A percentile compares a stretch with the other conserved stretches of the same genome.
Conservation (phyloP, 2,797 vertebrate genomes). For the Clarias fuscus region DNA sequence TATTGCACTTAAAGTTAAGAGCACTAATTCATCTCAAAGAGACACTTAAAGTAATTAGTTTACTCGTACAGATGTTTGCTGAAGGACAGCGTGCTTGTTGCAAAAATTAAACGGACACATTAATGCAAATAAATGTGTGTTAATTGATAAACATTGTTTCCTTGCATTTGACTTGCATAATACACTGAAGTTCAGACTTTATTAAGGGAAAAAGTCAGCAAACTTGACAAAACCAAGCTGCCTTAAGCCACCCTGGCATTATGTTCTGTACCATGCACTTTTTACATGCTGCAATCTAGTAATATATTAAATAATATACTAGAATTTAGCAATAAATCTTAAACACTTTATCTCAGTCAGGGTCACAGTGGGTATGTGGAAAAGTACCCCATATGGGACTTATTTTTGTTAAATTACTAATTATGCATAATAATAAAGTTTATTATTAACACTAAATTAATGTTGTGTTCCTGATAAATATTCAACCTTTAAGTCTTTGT, state of each 20-base stretch:
- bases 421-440: too few species aligned
- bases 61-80: constrained; percentile 26
- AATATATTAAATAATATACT: neutral
- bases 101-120: constrained; percentile 30
- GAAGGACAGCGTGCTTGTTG: constrained; percentile 31
- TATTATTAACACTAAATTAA: neutral
- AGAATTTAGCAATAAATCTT: neutral
- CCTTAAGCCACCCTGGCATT: neutral
- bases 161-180: neutral
- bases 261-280: neutral
- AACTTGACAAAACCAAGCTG: neutral
- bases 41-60: constrained; percentile 33
- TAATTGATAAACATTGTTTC: neutral
- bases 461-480: neutral
- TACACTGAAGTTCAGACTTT: neutral
- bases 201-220: neutral
- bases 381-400: too few species aligned
- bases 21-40: constrained; percentile 34
- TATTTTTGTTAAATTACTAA: too few species aligned
- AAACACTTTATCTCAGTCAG: neutral
- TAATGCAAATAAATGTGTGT: constrained; percentile 3
- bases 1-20: constrained; percentile 23
- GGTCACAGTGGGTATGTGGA: neutral
- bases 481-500: neutral
- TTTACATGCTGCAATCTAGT: neutral